Base-by-base conservation (phyloP, 2,113 vertebrate genomes). In the Brachyhypopomus occidentalis region DNA sequence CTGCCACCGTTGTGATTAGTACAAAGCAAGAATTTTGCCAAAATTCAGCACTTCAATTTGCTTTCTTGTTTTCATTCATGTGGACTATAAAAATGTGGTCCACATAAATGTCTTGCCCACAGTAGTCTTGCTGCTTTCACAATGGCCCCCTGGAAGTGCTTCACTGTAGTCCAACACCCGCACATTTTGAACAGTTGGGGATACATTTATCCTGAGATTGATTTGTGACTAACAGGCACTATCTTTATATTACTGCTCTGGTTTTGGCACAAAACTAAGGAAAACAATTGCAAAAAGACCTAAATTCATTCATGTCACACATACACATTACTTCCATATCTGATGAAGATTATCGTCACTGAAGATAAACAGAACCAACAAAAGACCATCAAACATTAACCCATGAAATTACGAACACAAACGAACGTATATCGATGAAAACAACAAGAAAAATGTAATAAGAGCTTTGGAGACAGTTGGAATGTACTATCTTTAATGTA, bases 401-500 rank as follows among this genome's bases (percentile, higher is more conserved):
- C 4, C 67, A 23, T 20, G 66, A 70, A 41, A 70, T 70, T 5
- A 78, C 19, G 52, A 70, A 22, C 7, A 2, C 72, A 7, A 79
- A 59, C 34, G 12, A 55, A 73, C 23, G 36, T 30, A 80, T 25
- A 52, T 56, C 69, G 66, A 70, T 22, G 30, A 79, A 72, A 79
- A 79, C 55, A 62, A 79, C 0, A 79, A 71, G 52, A 62, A 64
- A 55, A 19, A 77, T n/a, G 9, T 79, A 17, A 56, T 7, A 73
- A 16, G 25, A 64, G 41, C 62, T 56, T 36, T 17, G 14, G 5
- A 55, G 71, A 74, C 71, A 60, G 41, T 36, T 55, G 69, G 69
- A 79, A 79, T 60, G 77, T 48, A 60, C 67, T 27, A 63, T 62
- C 69, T 41, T 63, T 41, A 72, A 80, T 1, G 25, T 41, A 76